Conservation (phyloP, 2,113 vertebrate genomes). For the Candoia aspera region DNA sequence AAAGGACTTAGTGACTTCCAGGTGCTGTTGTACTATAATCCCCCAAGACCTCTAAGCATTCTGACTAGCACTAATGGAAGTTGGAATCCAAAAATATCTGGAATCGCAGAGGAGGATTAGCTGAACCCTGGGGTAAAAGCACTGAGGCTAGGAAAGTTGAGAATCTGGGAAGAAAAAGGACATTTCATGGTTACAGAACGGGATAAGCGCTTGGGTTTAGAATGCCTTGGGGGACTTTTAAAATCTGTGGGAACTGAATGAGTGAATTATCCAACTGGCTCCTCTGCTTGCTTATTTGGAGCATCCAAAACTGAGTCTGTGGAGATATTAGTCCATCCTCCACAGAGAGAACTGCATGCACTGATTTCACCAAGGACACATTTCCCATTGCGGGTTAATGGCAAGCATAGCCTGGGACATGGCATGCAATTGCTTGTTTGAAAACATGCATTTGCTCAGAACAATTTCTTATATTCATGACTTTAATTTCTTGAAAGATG, state of each 20-base stretch:
- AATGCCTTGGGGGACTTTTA: neutral
- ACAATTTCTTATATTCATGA: neutral
- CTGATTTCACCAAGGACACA: neutral
- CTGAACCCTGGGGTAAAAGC: neutral
- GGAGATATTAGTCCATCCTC: neutral
- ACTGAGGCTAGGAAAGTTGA: neutral
- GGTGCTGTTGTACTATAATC: neutral
- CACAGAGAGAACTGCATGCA: neutral
- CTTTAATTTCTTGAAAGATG: neutral
- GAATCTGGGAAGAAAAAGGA: neutral
- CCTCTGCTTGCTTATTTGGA: neutral
- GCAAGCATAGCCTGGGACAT: neutral
- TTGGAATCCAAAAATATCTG: neutral
- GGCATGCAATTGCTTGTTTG: neutral
- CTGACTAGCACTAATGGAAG: neutral
- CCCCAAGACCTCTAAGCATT: neutral
- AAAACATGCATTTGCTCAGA: neutral
- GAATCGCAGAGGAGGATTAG: neutral
- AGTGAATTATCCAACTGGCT: neutral
- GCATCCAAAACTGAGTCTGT: neutral
- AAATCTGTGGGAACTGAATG: too few relatives aligned
- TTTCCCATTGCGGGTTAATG: neutral
- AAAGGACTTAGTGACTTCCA: neutral
- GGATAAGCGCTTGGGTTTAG: neutral
- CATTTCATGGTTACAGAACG: neutral